A percentile compares a stretch with the other conserved stretches of the same genome.
Conservation (phyloP, 2,888 invertebrate genomes). For the Aspidapion aeneum region DNA sequence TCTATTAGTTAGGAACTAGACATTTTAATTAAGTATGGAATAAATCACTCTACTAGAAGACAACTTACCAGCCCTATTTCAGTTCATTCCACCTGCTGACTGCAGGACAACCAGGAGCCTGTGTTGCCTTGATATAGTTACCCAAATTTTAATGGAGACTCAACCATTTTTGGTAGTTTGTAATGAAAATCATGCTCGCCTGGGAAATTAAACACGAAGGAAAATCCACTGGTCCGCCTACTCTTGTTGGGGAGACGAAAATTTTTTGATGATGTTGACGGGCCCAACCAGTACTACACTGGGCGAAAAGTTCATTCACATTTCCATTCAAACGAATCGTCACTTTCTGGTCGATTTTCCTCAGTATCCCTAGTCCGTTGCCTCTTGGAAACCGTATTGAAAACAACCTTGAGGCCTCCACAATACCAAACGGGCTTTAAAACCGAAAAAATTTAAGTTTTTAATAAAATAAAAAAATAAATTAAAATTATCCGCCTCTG, state of each 20-base stretch:
- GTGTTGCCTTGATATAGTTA: too few relatives aligned
- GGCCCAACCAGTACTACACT: slow-evolving; percentile 40
- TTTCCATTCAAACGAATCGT: slow-evolving; percentile 30
- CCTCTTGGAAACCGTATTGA: not conserved
- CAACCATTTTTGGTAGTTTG: too few relatives aligned
- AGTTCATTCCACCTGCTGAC: slow-evolving; percentile 46
- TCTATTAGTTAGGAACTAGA: too few relatives aligned
- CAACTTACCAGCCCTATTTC: slow-evolving; percentile 34
- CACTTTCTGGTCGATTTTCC: slow-evolving; percentile 17
- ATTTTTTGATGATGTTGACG: slow-evolving; percentile 46
- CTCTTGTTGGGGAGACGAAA: slow-evolving; percentile 40
- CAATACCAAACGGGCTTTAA: not conserved
- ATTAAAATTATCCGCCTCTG: slow-evolving; percentile 24
- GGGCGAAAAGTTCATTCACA: slow-evolving; percentile 41
- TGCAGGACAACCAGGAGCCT: slow-evolving; percentile 37
- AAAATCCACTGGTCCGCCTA: slow-evolving; percentile 13
- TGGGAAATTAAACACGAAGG: not conserved
- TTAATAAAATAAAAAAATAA: slow-evolving; percentile 20
- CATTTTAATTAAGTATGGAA: not conserved
- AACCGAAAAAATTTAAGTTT: slow-evolving; percentile 16
- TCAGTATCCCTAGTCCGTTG: not conserved
- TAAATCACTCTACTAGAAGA: not conserved
- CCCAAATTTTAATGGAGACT: too few relatives aligned
- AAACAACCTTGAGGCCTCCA: not conserved
- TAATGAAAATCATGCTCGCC: not conserved